phyloP scores from a whole-genome alignment of 1,140 invertebrate genomes.

The Drosophila littoralis region DNA sequence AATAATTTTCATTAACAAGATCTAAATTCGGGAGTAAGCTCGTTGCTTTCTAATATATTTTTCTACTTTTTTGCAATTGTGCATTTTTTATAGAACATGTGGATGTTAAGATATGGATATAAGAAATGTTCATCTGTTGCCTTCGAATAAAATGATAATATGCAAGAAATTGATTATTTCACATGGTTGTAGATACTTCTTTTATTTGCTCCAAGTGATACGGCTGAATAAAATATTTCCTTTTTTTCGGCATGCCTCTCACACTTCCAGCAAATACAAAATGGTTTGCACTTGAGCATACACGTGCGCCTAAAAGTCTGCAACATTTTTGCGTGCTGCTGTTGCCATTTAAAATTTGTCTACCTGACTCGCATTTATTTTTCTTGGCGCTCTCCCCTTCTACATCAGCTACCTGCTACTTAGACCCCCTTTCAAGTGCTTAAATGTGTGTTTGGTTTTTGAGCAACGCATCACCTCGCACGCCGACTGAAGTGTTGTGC shows the following conservation, averaged over 20 bases:
- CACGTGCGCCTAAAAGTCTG: constrained; percentile 53
- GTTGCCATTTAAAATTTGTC: constrained; percentile 16
- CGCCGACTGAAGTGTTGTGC: constrained; percentile 22
- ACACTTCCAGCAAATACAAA: background rate
- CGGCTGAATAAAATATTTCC: background rate
- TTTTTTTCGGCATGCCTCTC: background rate
- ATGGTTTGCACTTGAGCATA: constrained; percentile 5
- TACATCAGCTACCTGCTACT: background rate
- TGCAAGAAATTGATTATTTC: too few relatives aligned
- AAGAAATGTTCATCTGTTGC: too few relatives aligned
- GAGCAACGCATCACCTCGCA: constrained; percentile 25
- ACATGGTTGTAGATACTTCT: background rate
- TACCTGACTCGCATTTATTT: constrained; percentile 46
- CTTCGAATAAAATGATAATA: too few relatives aligned
- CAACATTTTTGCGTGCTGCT: constrained; percentile 68
- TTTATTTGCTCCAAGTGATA: background rate
- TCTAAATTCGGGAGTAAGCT: too few relatives aligned
- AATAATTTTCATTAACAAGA: too few relatives aligned
- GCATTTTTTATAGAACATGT: too few relatives aligned
- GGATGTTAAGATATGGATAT: too few relatives aligned
- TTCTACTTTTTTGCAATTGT: too few relatives aligned
- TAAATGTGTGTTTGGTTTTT: constrained; percentile 40
- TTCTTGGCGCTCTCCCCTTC: background rate
- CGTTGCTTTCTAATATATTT: too few relatives aligned
- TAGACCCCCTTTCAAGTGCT: constrained; percentile 24